Evolutionary conservation across 2,888 invertebrate genomes (phyloP).

Genomic region (Euzophera pinguis): DNA sequence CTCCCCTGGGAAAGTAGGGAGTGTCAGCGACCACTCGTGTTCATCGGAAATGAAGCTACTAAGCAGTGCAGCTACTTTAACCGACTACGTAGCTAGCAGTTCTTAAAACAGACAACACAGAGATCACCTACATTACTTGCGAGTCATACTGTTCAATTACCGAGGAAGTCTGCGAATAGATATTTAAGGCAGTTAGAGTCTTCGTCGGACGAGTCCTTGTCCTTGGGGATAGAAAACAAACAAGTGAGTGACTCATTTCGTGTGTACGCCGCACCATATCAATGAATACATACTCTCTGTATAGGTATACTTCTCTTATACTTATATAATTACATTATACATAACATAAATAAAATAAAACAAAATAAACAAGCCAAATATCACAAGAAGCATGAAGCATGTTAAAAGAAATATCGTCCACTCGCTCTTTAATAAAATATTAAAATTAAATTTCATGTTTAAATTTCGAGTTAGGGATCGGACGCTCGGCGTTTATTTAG

Average conservation of each 20-base stretch:
- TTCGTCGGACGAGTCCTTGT: constrained; percentile 71
- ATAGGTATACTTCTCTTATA: constrained; percentile 32
- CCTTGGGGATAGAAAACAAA: constrained; percentile 66
- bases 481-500: constrained; percentile 3
- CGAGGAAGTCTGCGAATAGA: constrained; percentile 84
- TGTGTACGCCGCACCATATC: constrained; percentile 19
- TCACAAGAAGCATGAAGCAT: constrained; percentile 73
- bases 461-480: neutral
- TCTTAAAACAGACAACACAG: constrained; percentile 65
- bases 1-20: constrained; percentile 58
- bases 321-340: constrained; percentile 27
- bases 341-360: constrained; percentile 30
- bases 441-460: neutral
- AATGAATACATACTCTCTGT: constrained; percentile 17
- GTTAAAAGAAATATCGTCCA: constrained; percentile 29
- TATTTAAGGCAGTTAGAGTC: constrained; percentile 86
- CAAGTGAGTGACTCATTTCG: constrained; percentile 41
- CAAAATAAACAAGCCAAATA: constrained; percentile 70
- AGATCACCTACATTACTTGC: constrained; percentile 58
- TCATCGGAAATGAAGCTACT: constrained; percentile 18
- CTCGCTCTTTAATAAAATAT: constrained; percentile 21
- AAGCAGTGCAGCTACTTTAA: constrained; percentile 21
- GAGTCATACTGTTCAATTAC: constrained; percentile 66
- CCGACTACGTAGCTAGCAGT: constrained; percentile 46
- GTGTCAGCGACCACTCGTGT: constrained; percentile 15